phyloP scores from a whole-genome alignment of 2,888 invertebrate genomes.

The Lasioglossum figueresi region DNA sequence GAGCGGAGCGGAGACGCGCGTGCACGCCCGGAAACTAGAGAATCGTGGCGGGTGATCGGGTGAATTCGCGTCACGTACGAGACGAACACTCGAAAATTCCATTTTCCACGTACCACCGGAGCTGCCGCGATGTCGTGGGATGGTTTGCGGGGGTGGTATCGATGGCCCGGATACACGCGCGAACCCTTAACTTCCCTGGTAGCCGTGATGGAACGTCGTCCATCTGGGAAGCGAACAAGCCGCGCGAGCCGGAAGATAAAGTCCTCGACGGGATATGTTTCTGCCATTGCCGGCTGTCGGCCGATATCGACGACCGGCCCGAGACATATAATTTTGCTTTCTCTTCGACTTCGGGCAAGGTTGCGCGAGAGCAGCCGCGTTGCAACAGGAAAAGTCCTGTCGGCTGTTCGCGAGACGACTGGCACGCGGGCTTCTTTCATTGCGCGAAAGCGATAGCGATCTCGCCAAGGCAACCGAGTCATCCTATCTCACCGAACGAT shows the following conservation, averaged over 20 bases:
- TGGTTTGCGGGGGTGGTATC: constrained; percentile 36
- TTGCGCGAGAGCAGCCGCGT: background rate
- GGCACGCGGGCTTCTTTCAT: background rate
- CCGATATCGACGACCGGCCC: constrained; percentile 36
- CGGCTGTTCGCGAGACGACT: background rate
- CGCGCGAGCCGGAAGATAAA: constrained; percentile 31
- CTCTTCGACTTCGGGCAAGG: constrained; percentile 11
- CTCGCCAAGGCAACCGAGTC: background rate
- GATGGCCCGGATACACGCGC: constrained; percentile 12
- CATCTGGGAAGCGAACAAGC: constrained; percentile 29
- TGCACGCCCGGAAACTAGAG: constrained; percentile 39
- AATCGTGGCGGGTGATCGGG: constrained; percentile 33
- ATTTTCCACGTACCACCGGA: constrained; percentile 47
- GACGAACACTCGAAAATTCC: constrained; percentile 65
- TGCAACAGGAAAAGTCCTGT: constrained; percentile 15
- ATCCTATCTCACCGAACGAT: background rate
- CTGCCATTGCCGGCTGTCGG: background rate
- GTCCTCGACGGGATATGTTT: background rate
- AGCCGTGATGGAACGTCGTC: constrained; percentile 27
- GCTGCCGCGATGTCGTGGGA: background rate
- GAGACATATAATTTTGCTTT: constrained; percentile 19
- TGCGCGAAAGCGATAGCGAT: constrained; percentile 31
- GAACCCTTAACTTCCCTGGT: constrained; percentile 19
- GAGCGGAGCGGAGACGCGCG: constrained; percentile 3
- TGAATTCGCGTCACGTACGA: constrained; percentile 62